Evolutionary conservation across 1,140 invertebrate genomes (phyloP).

Genomic region (Drosophila lacertosa): DNA sequence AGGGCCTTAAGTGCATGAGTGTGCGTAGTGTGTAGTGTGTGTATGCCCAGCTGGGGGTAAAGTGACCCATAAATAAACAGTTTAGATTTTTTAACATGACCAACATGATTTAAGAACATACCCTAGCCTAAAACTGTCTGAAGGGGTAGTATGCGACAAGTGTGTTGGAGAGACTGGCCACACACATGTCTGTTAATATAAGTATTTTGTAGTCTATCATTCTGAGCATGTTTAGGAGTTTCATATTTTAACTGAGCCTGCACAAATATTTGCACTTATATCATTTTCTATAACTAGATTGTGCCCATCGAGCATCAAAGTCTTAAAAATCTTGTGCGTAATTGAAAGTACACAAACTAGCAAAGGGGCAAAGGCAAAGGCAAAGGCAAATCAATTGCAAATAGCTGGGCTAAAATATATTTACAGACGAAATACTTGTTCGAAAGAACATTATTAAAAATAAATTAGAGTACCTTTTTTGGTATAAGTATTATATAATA

Average conservation of each 20-base stretch:
- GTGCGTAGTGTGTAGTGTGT: slow-evolving; percentile 28
- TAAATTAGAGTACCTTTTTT: slow-evolving; percentile 69
- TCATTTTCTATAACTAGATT: slow-evolving; percentile 31
- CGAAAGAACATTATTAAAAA: slow-evolving; percentile 72
- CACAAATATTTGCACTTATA: slow-evolving; percentile 54
- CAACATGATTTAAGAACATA: slow-evolving; percentile 31
- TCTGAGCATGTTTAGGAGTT: neutral
- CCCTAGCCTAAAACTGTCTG: neutral
- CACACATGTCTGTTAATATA: no score
- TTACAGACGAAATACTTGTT: slow-evolving; percentile 38
- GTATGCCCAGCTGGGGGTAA: slow-evolving; percentile 67
- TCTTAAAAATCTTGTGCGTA: slow-evolving; percentile 45
- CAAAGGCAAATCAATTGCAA: slow-evolving; percentile 59
- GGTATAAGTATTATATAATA: slow-evolving; percentile 33
- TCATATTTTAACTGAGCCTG: slow-evolving; percentile 22
- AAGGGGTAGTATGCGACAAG: slow-evolving; percentile 15
- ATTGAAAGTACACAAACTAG: slow-evolving; percentile 77
- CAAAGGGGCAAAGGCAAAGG: no score
- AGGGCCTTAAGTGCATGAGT: slow-evolving; percentile 45
- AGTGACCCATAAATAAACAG: slow-evolving; percentile 79
- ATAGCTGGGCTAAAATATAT: slow-evolving; percentile 45
- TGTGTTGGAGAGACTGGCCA: neutral
- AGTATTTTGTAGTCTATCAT: neutral
- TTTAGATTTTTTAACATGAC: slow-evolving; percentile 50
- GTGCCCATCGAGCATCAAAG: slow-evolving; percentile 27